Percentiles rank a stretch among this genome's conserved stretches.
Conservation (phyloP, 30 jellyfish, hydroid and myxozoan species). For the Chrysaora quinquecirrha region DNA sequence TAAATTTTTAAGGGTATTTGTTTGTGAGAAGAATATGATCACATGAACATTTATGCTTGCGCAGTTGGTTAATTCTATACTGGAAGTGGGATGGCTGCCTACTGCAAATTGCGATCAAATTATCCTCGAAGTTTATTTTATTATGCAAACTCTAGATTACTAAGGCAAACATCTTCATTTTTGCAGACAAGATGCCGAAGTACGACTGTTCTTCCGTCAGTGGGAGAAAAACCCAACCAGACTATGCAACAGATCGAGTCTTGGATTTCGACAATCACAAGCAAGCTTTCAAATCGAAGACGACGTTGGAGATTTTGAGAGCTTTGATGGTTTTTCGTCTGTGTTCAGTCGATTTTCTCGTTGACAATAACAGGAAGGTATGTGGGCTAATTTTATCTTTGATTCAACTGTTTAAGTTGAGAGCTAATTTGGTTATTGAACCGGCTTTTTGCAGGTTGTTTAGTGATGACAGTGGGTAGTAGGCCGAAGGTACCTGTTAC, state of each 20-base stretch:
- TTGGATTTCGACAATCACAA: slow-evolving; percentile 66
- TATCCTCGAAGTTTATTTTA: too few species aligned
- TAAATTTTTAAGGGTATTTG: too few species aligned
- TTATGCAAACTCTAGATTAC: background rate
- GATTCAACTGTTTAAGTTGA: too few species aligned
- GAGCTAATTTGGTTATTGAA: background rate
- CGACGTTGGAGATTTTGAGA: slow-evolving; percentile 81
- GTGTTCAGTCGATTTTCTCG: slow-evolving; percentile 78
- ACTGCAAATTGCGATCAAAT: too few species aligned
- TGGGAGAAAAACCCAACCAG: slow-evolving; percentile 14
- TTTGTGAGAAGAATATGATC: too few species aligned
- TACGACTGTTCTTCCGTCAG: slow-evolving; percentile 40
- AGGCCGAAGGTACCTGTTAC: too few species aligned
- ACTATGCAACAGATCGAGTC: slow-evolving; percentile 9
- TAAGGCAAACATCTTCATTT: background rate
- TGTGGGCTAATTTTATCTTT: background rate
- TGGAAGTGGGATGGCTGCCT: too few species aligned
- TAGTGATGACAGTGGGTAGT: too few species aligned
- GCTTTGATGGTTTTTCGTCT: slow-evolving; percentile 82
- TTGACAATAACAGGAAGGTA: slow-evolving; percentile 73
- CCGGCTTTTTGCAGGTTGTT: too few species aligned
- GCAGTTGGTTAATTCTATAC: too few species aligned
- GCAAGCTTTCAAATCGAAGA: slow-evolving; percentile 85
- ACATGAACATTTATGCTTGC: too few species aligned
- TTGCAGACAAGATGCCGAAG: slow-evolving; percentile 33